Evolutionary conservation across 2,113 vertebrate species (phyloP).

Genomic region (Stigmatopora argus): DNA sequence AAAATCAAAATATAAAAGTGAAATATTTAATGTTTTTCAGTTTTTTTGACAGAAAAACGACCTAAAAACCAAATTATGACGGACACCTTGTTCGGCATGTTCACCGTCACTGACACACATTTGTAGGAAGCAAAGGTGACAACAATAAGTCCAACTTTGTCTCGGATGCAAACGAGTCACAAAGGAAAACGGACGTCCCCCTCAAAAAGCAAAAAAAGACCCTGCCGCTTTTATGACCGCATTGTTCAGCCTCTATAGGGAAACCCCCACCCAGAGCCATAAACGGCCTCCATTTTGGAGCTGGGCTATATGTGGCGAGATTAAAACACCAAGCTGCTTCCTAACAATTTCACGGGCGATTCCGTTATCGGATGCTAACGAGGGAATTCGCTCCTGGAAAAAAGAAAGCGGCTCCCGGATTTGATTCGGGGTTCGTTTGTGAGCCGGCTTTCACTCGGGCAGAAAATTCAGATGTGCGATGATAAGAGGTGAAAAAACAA

Average conservation of each 20-base stretch:
- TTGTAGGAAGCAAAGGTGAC: too few relatives aligned
- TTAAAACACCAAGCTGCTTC: slow-evolving; percentile 21
- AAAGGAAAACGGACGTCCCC: not conserved
- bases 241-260: slow-evolving; percentile 36
- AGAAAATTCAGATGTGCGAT: slow-evolving; percentile 29
- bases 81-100: too few relatives aligned
- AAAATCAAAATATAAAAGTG: too few relatives aligned
- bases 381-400: slow-evolving; percentile 13
- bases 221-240: slow-evolving; percentile 5
- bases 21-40: too few relatives aligned
- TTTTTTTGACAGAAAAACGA: too few relatives aligned
- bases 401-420: slow-evolving; percentile 10
- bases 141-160: not conserved
- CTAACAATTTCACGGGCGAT: slow-evolving; percentile 1
- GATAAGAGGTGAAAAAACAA: slow-evolving; percentile 23
- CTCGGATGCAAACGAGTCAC: not conserved
- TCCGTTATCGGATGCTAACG: slow-evolving; percentile 27
- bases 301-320: slow-evolving; percentile 19
- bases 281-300: slow-evolving; percentile 21
- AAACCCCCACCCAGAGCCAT: slow-evolving; percentile 34
- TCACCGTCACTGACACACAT: slow-evolving; percentile 5
- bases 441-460: slow-evolving; percentile 8
- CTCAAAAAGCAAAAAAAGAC: not conserved
- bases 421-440: slow-evolving; percentile 10
- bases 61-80: too few relatives aligned